Percentiles rank a stretch among this genome's conserved stretches.
Evolutionary conservation across 2,113 vertebrate genomes (phyloP).

Genomic region (Ptyas mucosa): DNA sequence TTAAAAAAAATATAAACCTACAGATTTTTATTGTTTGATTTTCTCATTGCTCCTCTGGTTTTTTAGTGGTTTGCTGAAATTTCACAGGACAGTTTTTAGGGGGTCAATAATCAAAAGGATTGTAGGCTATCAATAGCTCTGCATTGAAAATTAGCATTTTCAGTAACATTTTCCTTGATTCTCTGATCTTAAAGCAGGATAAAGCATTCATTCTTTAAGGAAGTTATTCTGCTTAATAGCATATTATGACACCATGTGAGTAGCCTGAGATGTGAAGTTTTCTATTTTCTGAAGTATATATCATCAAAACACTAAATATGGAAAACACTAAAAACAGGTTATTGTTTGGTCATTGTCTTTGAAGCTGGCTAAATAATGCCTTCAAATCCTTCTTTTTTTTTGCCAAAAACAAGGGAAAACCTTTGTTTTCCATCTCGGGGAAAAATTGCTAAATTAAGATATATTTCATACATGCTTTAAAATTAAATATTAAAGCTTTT

Average conservation of each 20-base stretch:
- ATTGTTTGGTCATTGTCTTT: neutral
- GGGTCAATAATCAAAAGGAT: neutral
- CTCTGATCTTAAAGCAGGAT: neutral
- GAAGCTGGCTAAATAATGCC: neutral
- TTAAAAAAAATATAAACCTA: neutral
- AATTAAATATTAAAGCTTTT: neutral
- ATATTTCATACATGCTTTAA: neutral
- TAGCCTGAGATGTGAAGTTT: neutral
- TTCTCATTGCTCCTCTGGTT: neutral
- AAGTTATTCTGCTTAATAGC: fast-evolving
- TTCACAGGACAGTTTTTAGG: neutral
- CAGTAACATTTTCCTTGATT: neutral
- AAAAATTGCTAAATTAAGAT: neutral
- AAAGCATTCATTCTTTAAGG: neutral
- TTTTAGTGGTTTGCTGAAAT: neutral
- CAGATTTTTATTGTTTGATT: neutral
- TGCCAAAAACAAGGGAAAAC: neutral
- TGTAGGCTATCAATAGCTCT: fast-evolving
- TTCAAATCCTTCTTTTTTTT: neutral
- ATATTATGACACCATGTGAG: neutral
- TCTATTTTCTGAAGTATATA: neutral
- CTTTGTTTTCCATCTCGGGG: neutral
- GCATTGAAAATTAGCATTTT: neutral
- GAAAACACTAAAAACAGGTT: neutral
- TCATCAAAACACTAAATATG: neutral